A percentile compares a stretch with the other conserved stretches of the same genome.
Evolutionary conservation across 1,140 invertebrate genomes (phyloP).

Genomic region (Hestina assimilis): DNA sequence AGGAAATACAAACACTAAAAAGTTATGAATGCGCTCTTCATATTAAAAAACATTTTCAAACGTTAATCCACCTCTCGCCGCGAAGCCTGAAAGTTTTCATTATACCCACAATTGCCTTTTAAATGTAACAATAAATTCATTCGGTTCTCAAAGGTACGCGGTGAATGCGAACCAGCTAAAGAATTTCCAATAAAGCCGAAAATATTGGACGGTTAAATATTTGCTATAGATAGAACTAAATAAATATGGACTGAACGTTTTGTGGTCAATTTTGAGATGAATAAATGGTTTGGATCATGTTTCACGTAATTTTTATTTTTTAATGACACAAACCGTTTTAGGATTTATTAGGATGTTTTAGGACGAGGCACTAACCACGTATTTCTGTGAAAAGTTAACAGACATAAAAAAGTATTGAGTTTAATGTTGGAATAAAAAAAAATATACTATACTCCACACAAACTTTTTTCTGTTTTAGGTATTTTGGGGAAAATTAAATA

Average conservation of each 20-base stretch:
- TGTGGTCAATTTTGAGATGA: not conserved
- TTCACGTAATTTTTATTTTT: not conserved
- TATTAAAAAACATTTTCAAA: slow-evolving; percentile 11
- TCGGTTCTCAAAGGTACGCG: slow-evolving; percentile 40
- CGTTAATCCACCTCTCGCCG: slow-evolving; percentile 4
- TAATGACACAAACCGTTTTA: no score
- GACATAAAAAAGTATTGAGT: no score
- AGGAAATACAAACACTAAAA: not conserved
- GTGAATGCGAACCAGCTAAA: slow-evolving; percentile 30
- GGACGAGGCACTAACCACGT: no score
- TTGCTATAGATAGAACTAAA: slow-evolving; percentile 18
- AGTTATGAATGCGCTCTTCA: not conserved
- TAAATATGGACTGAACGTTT: not conserved
- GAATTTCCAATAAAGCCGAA: slow-evolving; percentile 46
- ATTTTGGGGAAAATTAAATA: no score
- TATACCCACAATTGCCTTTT: slow-evolving; percentile 33
- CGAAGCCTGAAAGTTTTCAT: slow-evolving; percentile 28
- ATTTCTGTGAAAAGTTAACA: no score
- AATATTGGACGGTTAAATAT: slow-evolving; percentile 29
- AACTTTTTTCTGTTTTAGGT: no score
- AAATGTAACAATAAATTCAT: slow-evolving; percentile 45
- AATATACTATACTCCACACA: no score
- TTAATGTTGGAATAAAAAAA: no score
- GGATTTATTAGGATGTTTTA: no score
- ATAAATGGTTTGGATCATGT: not conserved